These are phyloP conservation scores for Theristicus caerulescens DNA, from an alignment of 2,113 vertebrate species.

Conservation along the genomic window DNA sequence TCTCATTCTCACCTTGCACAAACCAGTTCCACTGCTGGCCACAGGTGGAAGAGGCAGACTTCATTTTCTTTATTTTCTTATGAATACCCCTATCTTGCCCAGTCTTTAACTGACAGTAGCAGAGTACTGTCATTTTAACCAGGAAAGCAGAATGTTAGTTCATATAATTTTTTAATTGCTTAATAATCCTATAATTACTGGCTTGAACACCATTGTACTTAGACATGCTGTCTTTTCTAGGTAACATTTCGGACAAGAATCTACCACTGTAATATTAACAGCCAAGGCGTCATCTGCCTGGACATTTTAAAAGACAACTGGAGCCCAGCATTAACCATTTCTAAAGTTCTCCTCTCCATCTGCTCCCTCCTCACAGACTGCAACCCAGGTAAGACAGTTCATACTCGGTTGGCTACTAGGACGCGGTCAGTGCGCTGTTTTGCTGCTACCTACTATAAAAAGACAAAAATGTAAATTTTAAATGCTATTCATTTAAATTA, in stretches of 20 bases:
- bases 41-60: background rate
- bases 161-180: background rate
- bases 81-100: background rate
- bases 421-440: background rate
- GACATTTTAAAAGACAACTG: conserved; percentile 98
- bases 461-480: background rate
- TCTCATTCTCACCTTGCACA: background rate
- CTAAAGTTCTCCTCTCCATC: conserved; percentile 96
- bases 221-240: conserved; percentile 58
- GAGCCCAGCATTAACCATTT: conserved; percentile 95
- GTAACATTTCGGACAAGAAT: conserved; percentile 95
- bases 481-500: background rate
- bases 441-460: background rate
- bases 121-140: background rate
- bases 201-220: background rate
- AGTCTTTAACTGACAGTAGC: background rate
- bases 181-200: background rate
- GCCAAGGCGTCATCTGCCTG: conserved; percentile 96
- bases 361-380: conserved; percentile 98
- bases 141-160: background rate
- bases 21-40: background rate
- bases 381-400: conserved; percentile 87
- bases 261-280: conserved; percentile 98
- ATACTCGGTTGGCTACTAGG: background rate
- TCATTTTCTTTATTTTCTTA: background rate